Evolutionary conservation across 2,113 vertebrate species (phyloP).

Genomic region (Pollachius pollachius): DNA sequence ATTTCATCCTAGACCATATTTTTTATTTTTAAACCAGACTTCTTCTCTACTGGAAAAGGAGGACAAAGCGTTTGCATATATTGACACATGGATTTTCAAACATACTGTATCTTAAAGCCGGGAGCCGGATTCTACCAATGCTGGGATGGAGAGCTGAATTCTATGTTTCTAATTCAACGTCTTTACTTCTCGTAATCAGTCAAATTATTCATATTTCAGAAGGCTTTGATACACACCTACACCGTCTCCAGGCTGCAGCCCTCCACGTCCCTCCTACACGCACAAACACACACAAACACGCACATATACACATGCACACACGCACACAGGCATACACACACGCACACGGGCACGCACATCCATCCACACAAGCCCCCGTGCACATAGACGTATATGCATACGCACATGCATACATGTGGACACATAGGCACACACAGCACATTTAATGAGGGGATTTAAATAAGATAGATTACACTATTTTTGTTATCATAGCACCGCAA

Average conservation of each 20-base stretch:
- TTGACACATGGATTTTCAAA: not conserved
- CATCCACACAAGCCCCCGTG: not conserved
- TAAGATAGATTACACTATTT: conserved; percentile 21
- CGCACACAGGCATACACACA: not conserved
- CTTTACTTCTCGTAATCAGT: conserved; percentile 12
- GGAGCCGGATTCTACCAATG: not conserved
- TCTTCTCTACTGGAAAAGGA: too few relatives aligned
- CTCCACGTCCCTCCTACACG: conserved; percentile 9
- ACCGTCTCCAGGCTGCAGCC: not conserved
- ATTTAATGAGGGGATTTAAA: conserved; percentile 17
- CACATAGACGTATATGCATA: not conserved
- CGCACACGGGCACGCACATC: not conserved
- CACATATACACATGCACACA: conserved; percentile 2
- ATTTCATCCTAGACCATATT: too few relatives aligned
- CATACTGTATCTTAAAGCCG: not conserved
- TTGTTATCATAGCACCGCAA: not conserved
- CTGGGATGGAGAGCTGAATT: not conserved
- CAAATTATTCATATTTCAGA: conserved; percentile 14
- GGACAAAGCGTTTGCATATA: not conserved
- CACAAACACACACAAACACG: not conserved
- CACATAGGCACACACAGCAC: not conserved
- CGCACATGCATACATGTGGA: not conserved
- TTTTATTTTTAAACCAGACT: too few relatives aligned
- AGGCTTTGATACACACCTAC: conserved; percentile 24
- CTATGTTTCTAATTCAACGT: not conserved